These are phyloP conservation scores for Pecten maximus DNA, from an alignment of 2,888 invertebrate species.

Conservation along the genomic window DNA sequence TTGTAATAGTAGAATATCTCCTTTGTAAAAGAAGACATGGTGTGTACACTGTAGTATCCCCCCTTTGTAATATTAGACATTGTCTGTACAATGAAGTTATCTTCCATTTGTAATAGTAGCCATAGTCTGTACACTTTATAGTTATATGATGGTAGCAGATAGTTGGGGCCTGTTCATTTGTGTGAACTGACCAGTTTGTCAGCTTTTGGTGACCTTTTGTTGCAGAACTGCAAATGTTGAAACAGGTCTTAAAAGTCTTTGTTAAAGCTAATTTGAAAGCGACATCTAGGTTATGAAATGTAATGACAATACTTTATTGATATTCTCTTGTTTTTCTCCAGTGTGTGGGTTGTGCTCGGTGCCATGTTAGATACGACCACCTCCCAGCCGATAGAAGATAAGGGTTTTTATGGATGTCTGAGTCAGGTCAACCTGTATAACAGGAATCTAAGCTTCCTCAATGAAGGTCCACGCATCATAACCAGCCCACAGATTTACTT, in stretches of 20 bases:
- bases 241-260: too few species aligned
- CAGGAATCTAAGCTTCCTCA: slow-evolving; percentile 59
- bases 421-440: slow-evolving; percentile 72
- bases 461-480: slow-evolving; percentile 59
- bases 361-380: slow-evolving; percentile 61
- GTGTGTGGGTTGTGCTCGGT: slow-evolving; percentile 72
- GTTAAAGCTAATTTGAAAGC: too few species aligned
- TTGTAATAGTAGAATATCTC: too few species aligned
- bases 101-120: too few species aligned
- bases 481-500: slow-evolving; percentile 51
- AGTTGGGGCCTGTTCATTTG: too few species aligned
- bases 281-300: too few species aligned
- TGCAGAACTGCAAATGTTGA: too few species aligned
- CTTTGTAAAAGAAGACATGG: not conserved
- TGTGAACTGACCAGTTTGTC: too few species aligned
- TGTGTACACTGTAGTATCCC: not conserved
- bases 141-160: too few species aligned
- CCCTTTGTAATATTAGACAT: not conserved
- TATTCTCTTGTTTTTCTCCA: slow-evolving; percentile 51
- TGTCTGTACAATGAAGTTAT: not conserved
- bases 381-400: slow-evolving; percentile 49
- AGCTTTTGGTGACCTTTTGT: too few species aligned
- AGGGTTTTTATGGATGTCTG: slow-evolving; percentile 73
- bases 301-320: too few species aligned
- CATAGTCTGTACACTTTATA: too few species aligned